These are phyloP conservation scores for Stramonita haemastoma DNA, from an alignment of 2,888 invertebrate genomes.

Conservation along the genomic window DNA sequence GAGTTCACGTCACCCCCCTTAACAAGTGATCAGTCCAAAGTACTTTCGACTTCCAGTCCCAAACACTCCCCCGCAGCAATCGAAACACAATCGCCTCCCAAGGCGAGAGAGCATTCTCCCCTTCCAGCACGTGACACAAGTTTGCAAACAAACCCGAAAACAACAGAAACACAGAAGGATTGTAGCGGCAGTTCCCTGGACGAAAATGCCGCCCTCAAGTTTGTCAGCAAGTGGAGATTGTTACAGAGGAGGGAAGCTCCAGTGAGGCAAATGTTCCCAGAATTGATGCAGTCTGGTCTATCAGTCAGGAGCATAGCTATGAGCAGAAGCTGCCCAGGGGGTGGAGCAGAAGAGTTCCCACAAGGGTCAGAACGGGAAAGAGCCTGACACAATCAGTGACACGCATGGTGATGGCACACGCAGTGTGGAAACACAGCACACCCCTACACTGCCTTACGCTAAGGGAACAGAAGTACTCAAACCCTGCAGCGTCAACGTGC, in stretches of 20 bases:
- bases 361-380: not conserved
- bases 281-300: constrained; percentile 31
- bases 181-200: not conserved
- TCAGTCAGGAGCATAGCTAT: constrained; percentile 28
- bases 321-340: constrained; percentile 7
- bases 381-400: not conserved
- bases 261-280: not conserved
- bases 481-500: not conserved
- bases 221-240: constrained; percentile 26
- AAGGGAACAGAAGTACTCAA: not conserved
- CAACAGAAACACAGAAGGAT: constrained; percentile 5
- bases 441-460: not conserved
- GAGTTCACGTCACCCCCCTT: constrained; percentile 8
- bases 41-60: not conserved
- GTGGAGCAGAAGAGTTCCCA: not conserved
- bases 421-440: not conserved
- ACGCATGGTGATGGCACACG: not conserved
- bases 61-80: not conserved
- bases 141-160: not conserved
- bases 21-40: constrained; percentile 2
- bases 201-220: constrained; percentile 2
- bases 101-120: not conserved
- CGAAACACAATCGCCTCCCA: not conserved
- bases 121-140: not conserved
- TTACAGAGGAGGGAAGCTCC: not conserved